Evolutionary conservation across 2,888 invertebrate species (phyloP), one percentile per base, ranked within the genome.

Genomic region (Nephrotoma appendiculata): DNA sequence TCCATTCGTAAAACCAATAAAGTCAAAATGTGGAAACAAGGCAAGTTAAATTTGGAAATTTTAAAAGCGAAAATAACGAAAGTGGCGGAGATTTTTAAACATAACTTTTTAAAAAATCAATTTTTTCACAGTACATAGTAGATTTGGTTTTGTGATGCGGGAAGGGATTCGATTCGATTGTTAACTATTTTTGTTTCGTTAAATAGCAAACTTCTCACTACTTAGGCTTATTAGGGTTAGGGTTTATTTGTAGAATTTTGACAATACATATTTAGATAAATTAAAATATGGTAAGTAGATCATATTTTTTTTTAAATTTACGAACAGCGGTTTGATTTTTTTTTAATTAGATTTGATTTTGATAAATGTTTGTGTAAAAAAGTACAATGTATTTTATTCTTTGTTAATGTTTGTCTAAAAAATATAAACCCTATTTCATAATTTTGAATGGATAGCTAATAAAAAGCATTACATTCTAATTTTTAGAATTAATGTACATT

Each of bases 11-110:
- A 71, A 71, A 71, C 31, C 19, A 31, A 52, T 52, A 52, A 15
- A 71, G 31, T 71, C n/a, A 71, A 31, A 31, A 84, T 84, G n/a
- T 84, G 84, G 84, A 84, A 84, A 84, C 84, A 84, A 84, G 84
- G 84, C 84, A 84, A 42, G 84, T 42, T 84, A 84, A 19, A 71
- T 71, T 71, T 71, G 19, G 57, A 31, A 57, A 71, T 31, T 71
- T 6, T 71, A 31, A 19, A 19, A 71, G 31, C 71, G 31, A 71
- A 71, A 71, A 71, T 71, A 71, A 71, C 31, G 31, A 71, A 71
- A 71, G 31, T 71, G 71, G 71, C 71, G 71, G 7, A 31, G 31
- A 71, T 71, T 31, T 1, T 71, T 31, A 71, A 7, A 71, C 71
- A 71, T 0, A 31, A 31, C 11, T 19, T 71, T 71, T 71, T 71